These are phyloP conservation scores for Numenius phaeopus DNA, from an alignment of 2,797 vertebrate species.

Conservation along the genomic window DNA sequence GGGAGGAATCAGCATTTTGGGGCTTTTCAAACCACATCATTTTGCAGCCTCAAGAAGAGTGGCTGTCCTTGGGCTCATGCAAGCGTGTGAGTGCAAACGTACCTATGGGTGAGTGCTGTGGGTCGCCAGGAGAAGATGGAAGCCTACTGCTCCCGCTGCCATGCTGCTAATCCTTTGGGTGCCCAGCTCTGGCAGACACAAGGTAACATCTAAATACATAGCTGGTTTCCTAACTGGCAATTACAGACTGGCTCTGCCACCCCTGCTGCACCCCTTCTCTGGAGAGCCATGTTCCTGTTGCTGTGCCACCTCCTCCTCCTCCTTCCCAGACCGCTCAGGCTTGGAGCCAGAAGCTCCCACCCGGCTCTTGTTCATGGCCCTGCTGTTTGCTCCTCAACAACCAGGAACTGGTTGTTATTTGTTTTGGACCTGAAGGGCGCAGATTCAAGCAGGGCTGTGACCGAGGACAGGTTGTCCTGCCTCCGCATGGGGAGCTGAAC, in stretches of 20 bases:
- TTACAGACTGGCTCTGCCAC: neutral
- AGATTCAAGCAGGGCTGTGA: neutral
- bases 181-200: neutral
- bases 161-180: neutral
- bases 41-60: neutral
- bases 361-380: neutral
- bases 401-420: neutral
- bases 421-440: neutral
- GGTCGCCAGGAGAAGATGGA: neutral
- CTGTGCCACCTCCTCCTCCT: neutral
- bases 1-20: neutral
- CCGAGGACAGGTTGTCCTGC: neutral
- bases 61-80: neutral
- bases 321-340: neutral
- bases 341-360: conserved; percentile 6
- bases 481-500: neutral
- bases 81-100: neutral
- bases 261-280: neutral
- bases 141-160: neutral
- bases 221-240: neutral
- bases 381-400: neutral
- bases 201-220: neutral
- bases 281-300: neutral
- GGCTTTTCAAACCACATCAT: neutral
- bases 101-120: neutral